Evolutionary conservation across 2,113 vertebrate species (phyloP).

Genomic region (Campylomormyrus numenius): DNA sequence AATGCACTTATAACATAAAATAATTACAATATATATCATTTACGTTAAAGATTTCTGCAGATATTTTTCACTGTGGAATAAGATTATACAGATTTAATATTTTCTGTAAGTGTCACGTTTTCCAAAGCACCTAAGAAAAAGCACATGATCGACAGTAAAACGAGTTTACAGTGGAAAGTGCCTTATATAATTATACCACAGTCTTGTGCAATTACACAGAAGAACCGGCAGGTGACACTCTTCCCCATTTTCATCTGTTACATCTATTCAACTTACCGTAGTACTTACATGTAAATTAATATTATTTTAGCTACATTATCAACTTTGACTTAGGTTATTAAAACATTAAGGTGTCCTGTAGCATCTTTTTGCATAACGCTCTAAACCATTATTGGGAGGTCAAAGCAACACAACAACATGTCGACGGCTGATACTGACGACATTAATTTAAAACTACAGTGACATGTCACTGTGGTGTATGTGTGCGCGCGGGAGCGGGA

Average conservation of each 20-base stretch:
- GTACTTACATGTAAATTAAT: not conserved
- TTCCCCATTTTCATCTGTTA: not conserved
- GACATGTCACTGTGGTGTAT: not conserved
- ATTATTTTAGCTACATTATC: not conserved
- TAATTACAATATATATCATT: not conserved
- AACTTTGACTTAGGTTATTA: not conserved
- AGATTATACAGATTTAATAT: not conserved
- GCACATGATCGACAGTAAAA: not conserved
- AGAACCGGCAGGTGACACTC: not conserved
- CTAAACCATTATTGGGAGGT: not conserved
- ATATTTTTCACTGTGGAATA: not conserved
- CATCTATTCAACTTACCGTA: not conserved
- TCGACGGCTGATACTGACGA: not conserved
- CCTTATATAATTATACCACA: not conserved
- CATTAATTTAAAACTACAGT: not conserved
- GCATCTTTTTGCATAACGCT: not conserved
- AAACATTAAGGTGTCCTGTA: not conserved
- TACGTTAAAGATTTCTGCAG: not conserved
- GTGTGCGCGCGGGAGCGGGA: not conserved
- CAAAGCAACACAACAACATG: not conserved
- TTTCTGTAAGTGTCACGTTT: not conserved
- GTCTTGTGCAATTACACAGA: not conserved
- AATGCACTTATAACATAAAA: not conserved
- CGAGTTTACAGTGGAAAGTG: not conserved
- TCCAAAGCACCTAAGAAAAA: not conserved